These are phyloP conservation scores for Limonius californicus DNA, from an alignment of 1,140 invertebrate species.

Conservation along the genomic window DNA sequence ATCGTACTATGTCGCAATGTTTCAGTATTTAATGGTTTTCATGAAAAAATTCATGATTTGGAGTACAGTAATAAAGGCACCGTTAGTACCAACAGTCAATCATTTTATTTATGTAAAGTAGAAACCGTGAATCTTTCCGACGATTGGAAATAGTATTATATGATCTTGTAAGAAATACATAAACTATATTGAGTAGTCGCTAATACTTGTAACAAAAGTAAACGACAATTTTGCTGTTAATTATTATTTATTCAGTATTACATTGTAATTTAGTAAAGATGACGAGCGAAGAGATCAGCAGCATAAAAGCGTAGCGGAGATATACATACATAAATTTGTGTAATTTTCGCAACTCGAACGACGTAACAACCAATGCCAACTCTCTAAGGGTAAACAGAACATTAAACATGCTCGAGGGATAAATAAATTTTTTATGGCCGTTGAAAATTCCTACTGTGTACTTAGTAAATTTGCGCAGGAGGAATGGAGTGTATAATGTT, in stretches of 20 bases:
- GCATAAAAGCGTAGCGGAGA: background rate
- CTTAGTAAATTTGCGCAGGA: conserved; percentile 9
- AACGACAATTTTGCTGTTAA: background rate
- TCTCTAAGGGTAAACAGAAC: conserved; percentile 11
- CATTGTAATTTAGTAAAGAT: too few species aligned
- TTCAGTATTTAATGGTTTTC: too few species aligned
- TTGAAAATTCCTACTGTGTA: conserved; percentile 8
- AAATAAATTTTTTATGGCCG: conserved; percentile 7
- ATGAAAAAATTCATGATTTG: too few species aligned
- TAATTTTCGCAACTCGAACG: conserved; percentile 1
- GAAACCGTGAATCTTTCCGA: too few species aligned
- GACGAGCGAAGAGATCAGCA: background rate
- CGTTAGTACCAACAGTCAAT: background rate
- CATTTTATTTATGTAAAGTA: background rate
- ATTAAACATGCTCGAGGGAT: conserved; percentile 13
- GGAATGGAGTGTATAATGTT: background rate
- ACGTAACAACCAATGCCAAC: conserved; percentile 10
- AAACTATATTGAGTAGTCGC: too few species aligned
- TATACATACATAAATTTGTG: background rate
- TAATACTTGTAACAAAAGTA: background rate
- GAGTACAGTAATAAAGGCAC: too few species aligned
- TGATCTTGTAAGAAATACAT: too few species aligned
- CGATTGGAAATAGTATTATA: too few species aligned
- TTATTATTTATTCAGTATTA: too few species aligned
- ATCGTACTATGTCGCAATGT: too few species aligned